These are phyloP conservation scores for Strigops habroptila DNA, from an alignment of 2,113 vertebrate genomes.

Conservation along the genomic window DNA sequence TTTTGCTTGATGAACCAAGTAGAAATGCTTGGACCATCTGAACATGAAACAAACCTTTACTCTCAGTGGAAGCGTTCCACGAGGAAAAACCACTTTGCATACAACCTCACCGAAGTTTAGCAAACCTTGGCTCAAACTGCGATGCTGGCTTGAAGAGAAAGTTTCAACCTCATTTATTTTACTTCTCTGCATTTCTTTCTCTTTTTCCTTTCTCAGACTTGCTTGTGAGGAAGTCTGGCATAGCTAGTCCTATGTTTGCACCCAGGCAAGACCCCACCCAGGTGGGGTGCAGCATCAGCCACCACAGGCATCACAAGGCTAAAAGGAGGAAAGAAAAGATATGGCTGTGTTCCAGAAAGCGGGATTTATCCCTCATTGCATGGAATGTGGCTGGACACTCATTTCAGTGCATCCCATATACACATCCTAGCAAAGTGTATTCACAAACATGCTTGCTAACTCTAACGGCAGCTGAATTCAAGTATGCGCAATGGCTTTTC, in stretches of 20 bases:
- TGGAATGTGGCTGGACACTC: neutral
- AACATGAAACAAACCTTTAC: neutral
- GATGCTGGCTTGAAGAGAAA: neutral
- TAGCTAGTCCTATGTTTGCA: neutral
- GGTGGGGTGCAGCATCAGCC: neutral
- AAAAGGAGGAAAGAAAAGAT: neutral
- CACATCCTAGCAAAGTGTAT: neutral
- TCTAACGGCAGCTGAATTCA: neutral
- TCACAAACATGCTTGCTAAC: neutral
- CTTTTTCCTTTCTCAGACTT: neutral
- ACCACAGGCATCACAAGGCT: fast-evolving
- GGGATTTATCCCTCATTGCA: neutral
- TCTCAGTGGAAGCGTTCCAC: neutral
- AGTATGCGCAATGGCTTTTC: neutral
- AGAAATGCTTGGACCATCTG: neutral
- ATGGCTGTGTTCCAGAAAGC: neutral
- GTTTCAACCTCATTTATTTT: neutral
- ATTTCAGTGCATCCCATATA: neutral
- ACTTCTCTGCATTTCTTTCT: neutral
- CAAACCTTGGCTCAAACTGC: neutral
- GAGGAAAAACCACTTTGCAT: neutral
- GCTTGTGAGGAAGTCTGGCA: neutral
- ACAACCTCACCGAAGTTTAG: neutral
- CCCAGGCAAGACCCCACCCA: neutral
- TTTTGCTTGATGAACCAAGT: neutral